A percentile compares a stretch with the other conserved stretches of the same genome.
phyloP scores from a whole-genome alignment of 2,113 vertebrate species.

The Todiramphus saurophagus region DNA sequence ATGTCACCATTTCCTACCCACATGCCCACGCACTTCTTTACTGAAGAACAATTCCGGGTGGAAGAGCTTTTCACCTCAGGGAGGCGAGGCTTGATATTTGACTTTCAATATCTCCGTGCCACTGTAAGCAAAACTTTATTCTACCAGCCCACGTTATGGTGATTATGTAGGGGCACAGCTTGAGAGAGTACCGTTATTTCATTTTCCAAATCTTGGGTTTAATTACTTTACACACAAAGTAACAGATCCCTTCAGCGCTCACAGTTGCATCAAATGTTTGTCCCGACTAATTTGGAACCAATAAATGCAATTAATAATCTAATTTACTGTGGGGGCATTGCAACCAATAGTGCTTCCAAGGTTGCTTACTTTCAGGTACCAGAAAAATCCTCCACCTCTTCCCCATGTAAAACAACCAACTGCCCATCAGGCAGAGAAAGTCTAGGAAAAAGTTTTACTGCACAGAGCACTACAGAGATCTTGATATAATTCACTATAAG shows the following conservation, averaged over 20 bases:
- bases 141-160: neutral
- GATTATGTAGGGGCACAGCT: neutral
- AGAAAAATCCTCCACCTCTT: neutral
- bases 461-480: neutral
- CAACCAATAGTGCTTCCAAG: neutral
- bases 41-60: neutral
- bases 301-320: conserved; percentile 18
- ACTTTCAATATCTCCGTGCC: neutral
- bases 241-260: neutral
- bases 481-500: neutral
- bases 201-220: neutral
- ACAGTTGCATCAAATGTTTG: neutral
- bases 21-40: neutral
- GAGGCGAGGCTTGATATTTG: neutral
- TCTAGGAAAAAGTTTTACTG: neutral
- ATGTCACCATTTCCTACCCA: neutral
- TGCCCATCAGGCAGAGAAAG: neutral
- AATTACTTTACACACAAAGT: neutral
- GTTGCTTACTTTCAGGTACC: neutral
- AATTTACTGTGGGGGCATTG: neutral
- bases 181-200: neutral
- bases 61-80: neutral
- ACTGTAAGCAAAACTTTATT: neutral
- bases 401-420: neutral
- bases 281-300: neutral